Evolutionary conservation across 2,797 vertebrate species (phyloP).

Genomic region (Cephalopachus bancanus): DNA sequence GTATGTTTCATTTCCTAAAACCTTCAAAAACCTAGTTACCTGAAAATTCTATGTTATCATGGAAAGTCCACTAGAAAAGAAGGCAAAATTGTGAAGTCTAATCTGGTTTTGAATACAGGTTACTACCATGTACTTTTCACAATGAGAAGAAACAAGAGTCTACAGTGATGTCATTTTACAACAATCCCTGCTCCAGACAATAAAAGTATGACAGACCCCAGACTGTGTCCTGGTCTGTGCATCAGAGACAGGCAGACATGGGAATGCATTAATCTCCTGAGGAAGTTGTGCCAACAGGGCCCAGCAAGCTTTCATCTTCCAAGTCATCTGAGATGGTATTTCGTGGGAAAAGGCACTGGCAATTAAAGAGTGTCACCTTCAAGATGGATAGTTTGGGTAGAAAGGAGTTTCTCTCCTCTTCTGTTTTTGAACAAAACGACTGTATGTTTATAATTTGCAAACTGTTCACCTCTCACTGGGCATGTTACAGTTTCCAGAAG

Average conservation of each 20-base stretch:
- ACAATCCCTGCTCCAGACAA: conserved; percentile 77
- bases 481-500: conserved; percentile 94
- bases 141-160: conserved; percentile 58
- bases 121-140: neutral
- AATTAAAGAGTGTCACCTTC: conserved; percentile 91
- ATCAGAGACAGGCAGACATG: conserved; percentile 80
- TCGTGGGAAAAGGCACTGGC: conserved; percentile 72
- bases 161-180: conserved; percentile 77
- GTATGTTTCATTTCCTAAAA: conserved; percentile 37
- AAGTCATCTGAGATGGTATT: conserved; percentile 83
- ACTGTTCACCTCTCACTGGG: conserved; percentile 89
- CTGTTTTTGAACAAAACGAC: conserved; percentile 86
- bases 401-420: conserved; percentile 89
- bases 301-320: conserved; percentile 87
- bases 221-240: conserved; percentile 70
- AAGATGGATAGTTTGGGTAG: conserved; percentile 92
- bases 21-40: neutral
- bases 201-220: conserved; percentile 86
- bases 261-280: conserved; percentile 74
- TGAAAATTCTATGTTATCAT: neutral
- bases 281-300: conserved; percentile 84
- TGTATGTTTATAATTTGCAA: conserved; percentile 93
- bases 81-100: neutral
- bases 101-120: neutral
- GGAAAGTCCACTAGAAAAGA: neutral